Base-by-base conservation (phyloP, 2,888 invertebrate species). In the Mylabris sibirica region DNA sequence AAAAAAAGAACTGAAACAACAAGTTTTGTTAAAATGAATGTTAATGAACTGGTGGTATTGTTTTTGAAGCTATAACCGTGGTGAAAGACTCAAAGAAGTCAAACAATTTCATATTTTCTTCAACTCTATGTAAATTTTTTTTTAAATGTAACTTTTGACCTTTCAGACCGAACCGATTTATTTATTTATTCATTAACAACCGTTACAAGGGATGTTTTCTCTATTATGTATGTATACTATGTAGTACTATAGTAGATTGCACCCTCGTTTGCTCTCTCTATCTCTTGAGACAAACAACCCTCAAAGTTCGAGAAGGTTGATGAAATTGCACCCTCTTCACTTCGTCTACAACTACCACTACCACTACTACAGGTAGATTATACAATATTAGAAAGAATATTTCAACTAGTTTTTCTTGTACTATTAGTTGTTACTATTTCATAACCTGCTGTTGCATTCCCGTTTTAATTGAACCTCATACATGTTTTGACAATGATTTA, bases 181-280 rank as follows among this genome's bases (percentile, higher is more conserved):
- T 49, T 49, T 49, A 49, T 49, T 49, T 49, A 49, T 49, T 49
- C 20, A 49, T 49, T 49, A 20, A 49, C 9, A 22, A 49, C 49
- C 20, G 4, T 20, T 20, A 2, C 20, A 20, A 20, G 49, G 49
- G 20, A n/a, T n/a, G n/a, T 30, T 30, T 30, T 30, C 30, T 30
- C 8, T 30, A 30, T 8, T 11, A 35, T 35, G 35, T 35, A 35
- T 35, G 11, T 30, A 30, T 35, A 8, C 4, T 11, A 3, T 3
- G 2, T 44, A 44, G 30, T 30, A 30, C 5, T 1, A 30, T 1
- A 30, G 30, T 30, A 30, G 30, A 30, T 30, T 30, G 30, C 17
- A 17, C 17, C 17, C 41, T 44, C 17, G 4, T 44, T 44, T n/a
- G 1, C n/a, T 44, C n/a, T 38, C 1, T 38, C 11, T 38, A 14